These are phyloP conservation scores for Apocrypta bakeri DNA, from an alignment of 1,140 invertebrate species.

Conservation along the genomic window DNA sequence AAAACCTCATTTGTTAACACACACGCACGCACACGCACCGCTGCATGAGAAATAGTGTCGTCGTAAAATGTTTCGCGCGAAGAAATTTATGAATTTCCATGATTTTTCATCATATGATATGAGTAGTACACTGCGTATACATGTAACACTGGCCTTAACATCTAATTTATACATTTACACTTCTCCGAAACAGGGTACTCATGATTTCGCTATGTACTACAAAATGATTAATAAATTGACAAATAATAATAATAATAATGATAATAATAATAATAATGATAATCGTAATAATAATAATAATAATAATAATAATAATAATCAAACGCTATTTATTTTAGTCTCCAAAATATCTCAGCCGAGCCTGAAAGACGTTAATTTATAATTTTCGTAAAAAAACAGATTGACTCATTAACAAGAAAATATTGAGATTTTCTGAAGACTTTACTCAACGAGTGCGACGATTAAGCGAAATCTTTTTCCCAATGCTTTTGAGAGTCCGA, in stretches of 20 bases:
- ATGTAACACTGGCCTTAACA: constrained; percentile 75
- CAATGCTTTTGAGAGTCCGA: constrained; percentile 14
- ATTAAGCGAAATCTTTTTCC: constrained; percentile 31
- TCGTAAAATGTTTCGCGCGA: constrained; percentile 56
- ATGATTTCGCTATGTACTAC: constrained; percentile 33
- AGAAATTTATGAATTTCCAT: constrained; percentile 60
- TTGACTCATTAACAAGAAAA: constrained; percentile 38
- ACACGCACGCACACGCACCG: no score
- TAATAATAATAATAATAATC: no score
- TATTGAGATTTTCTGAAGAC: constrained; percentile 33
- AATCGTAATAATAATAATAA: no score
- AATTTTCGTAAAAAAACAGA: constrained; percentile 34
- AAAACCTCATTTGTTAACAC: constrained; percentile 45
- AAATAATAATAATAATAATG: no score
- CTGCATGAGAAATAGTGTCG: constrained; percentile 43
- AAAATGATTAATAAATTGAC: constrained; percentile 24
- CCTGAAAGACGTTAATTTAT: constrained; percentile 11
- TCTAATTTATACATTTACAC: constrained; percentile 73
- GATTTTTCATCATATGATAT: constrained; percentile 70
- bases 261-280: no score
- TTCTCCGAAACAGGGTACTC: constrained; percentile 57
- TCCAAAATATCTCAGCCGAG: constrained; percentile 23
- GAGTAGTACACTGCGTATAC: constrained; percentile 74
- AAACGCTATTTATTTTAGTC: constrained; percentile 33
- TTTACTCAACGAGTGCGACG: constrained; percentile 25